Conservation (phyloP, 2,113 vertebrate genomes). For the Tinamus guttatus region DNA sequence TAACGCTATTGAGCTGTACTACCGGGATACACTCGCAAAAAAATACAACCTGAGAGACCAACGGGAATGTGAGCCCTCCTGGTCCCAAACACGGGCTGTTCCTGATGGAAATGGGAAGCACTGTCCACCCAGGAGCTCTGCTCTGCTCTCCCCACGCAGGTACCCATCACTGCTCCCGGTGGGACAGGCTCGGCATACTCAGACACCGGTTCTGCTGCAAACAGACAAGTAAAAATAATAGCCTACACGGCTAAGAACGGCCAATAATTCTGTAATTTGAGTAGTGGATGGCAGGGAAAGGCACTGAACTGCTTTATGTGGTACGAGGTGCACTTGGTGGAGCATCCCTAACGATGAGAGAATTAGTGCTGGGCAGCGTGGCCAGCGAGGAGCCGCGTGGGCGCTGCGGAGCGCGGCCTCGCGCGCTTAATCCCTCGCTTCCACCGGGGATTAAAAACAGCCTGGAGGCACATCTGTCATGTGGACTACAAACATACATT, state of each 20-base stretch:
- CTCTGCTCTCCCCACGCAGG: background rate
- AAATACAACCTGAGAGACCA: background rate
- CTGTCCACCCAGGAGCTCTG: background rate
- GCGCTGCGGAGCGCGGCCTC: background rate
- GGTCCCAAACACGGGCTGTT: too few species aligned
- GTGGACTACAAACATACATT: background rate
- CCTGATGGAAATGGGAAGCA: background rate
- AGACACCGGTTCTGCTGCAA: background rate
- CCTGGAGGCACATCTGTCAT: conserved; percentile 9
- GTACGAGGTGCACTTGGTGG: background rate
- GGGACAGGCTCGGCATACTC: background rate
- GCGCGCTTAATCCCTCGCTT: conserved; percentile 17
- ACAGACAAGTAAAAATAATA: background rate
- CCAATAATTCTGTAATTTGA: background rate
- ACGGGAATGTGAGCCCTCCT: background rate
- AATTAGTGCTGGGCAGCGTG: background rate
- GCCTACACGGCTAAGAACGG: background rate
- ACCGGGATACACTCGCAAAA: background rate
- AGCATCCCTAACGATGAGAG: background rate
- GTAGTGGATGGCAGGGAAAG: background rate
- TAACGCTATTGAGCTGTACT: background rate
- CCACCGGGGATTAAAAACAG: conserved; percentile 29
- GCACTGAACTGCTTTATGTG: background rate
- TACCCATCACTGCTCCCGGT: too few species aligned
- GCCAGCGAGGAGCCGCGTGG: background rate